phyloP scores from a whole-genome alignment of 2,888 invertebrate genomes.

The Cloeon dipterum region DNA sequence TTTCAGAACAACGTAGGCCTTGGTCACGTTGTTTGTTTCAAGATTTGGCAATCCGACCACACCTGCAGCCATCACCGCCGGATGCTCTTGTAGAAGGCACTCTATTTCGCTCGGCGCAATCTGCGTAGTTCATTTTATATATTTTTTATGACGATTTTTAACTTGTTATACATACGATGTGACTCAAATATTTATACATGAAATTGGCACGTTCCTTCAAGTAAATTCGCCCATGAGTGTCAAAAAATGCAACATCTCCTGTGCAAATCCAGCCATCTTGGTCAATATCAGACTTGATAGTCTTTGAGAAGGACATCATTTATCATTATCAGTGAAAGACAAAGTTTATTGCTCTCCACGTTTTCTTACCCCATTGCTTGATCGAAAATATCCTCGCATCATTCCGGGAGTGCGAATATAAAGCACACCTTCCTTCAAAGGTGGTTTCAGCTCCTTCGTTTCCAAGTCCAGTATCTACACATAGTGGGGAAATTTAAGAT shows the following conservation, averaged over 20 bases:
- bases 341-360: no score
- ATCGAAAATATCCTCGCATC: no score
- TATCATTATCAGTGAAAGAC: no score
- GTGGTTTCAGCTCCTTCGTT: no score
- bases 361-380: no score
- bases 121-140: not conserved
- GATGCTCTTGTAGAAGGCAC: not conserved
- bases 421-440: no score
- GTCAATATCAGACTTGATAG: no score
- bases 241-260: slow-evolving; percentile 6
- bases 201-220: slow-evolving; percentile 1
- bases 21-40: not conserved
- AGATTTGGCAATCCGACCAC: not conserved
- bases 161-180: slow-evolving; percentile 2
- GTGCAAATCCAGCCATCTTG: slow-evolving; percentile 4
- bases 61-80: not conserved
- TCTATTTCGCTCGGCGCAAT: not conserved
- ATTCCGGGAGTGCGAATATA: no score
- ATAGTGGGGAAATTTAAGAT: no score
- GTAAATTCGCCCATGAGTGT: slow-evolving; percentile 4
- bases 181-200: slow-evolving; percentile 5
- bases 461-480: no score
- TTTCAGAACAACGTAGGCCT: not conserved
- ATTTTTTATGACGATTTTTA: no score
- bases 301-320: no score